Conservation (phyloP, 2,797 vertebrate genomes). For the Neoniphon sammara region DNA sequence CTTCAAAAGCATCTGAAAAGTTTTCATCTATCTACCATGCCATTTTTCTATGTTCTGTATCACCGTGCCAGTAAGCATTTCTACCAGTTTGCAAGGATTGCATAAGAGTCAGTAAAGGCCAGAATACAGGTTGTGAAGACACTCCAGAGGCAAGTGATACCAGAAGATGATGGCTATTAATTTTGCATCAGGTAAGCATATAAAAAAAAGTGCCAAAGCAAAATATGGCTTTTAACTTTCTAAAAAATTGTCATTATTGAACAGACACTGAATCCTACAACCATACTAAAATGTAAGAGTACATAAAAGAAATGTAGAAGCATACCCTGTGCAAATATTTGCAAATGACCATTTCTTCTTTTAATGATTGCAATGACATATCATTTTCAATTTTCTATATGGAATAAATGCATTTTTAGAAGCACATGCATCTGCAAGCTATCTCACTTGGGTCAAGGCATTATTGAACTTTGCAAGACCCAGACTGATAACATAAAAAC, state of each 20-base stretch:
- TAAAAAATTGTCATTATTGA: too few species aligned
- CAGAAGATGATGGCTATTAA: not conserved
- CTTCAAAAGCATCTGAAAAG: not conserved
- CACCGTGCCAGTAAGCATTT: not conserved
- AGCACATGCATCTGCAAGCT: not conserved
- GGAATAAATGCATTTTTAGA: not conserved
- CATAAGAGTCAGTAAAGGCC: not conserved
- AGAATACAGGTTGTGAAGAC: not conserved
- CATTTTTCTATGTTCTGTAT: not conserved
- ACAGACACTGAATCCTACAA: not conserved
- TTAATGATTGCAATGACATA: not conserved
- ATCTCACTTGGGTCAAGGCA: too few species aligned
- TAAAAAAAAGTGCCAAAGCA: too few species aligned
- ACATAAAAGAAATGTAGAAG: not conserved
- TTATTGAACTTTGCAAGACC: constrained; percentile 21
- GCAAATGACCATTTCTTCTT: not conserved
- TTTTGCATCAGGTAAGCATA: not conserved
- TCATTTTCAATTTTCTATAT: too few species aligned
- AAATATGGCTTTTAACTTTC: too few species aligned
- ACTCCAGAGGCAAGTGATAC: not conserved
- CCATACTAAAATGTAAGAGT: not conserved
- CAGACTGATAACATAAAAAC: constrained; percentile 36
- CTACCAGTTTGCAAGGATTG: not conserved
- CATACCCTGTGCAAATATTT: not conserved
- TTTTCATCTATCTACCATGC: not conserved